A percentile compares a stretch with the other conserved stretches of the same genome.
phyloP scores from a whole-genome alignment of 2,113 vertebrate species.

The Bungarus multicinctus region DNA sequence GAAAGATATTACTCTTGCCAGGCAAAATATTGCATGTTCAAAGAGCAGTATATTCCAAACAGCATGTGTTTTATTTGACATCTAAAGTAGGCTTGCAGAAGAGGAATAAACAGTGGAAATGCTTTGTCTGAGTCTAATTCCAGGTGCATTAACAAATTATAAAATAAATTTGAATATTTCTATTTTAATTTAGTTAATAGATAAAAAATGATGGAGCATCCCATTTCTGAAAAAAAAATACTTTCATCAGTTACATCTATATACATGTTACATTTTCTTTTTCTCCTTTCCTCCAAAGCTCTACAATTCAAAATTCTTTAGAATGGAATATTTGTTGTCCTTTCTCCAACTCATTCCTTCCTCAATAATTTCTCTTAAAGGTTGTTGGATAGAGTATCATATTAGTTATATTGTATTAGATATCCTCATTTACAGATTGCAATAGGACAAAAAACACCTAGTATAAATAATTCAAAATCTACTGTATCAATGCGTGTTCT shows the following conservation, averaged over 20 bases:
- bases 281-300: not conserved
- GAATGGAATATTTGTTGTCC: slow-evolving; percentile 32
- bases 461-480: slow-evolving; percentile 86
- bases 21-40: slow-evolving; percentile 33
- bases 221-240: not conserved
- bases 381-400: slow-evolving; percentile 74
- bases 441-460: slow-evolving; percentile 73
- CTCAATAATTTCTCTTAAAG: slow-evolving; percentile 86
- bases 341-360: slow-evolving; percentile 14
- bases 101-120: slow-evolving; percentile 2
- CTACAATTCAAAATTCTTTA: not conserved
- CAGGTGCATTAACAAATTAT: slow-evolving; percentile 4
- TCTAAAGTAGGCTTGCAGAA: slow-evolving; percentile 35
- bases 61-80: slow-evolving; percentile 37
- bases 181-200: slow-evolving; percentile 29
- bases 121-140: not conserved
- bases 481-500: slow-evolving; percentile 78
- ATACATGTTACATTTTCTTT: slow-evolving; percentile 33
- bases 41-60: not conserved
- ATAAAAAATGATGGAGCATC: slow-evolving; percentile 29
- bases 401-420: slow-evolving; percentile 69
- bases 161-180: slow-evolving; percentile 20
- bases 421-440: slow-evolving; percentile 91
- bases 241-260: slow-evolving; percentile 5
- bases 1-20: slow-evolving; percentile 18